phyloP scores from a whole-genome alignment of 2,888 invertebrate genomes.

The Drosophila barbarae region DNA sequence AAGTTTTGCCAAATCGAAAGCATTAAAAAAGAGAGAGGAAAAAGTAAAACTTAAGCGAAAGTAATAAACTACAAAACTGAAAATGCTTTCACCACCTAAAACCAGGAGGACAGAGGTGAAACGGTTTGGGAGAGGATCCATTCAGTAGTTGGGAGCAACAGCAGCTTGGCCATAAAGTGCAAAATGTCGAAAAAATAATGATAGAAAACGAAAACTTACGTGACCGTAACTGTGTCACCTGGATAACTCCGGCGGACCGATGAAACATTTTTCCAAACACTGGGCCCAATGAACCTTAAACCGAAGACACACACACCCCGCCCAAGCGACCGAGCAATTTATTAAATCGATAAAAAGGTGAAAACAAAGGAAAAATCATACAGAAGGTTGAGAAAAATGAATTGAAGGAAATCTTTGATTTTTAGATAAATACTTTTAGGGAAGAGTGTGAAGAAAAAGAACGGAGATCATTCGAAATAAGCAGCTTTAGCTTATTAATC shows the following conservation, averaged over 20 bases:
- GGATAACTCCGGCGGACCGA: conserved; percentile 29
- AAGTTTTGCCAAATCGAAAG: conserved; percentile 49
- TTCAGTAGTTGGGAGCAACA: conserved; percentile 10
- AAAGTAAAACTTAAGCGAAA: conserved; percentile 53
- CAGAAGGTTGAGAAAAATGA: conserved; percentile 12
- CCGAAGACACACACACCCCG: conserved; percentile 48
- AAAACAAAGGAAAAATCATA: conserved; percentile 11
- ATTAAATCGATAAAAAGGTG: conserved; percentile 65
- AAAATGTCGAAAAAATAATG: conserved; percentile 50
- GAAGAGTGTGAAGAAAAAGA: conserved; percentile 30
- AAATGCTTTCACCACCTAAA: conserved; percentile 53
- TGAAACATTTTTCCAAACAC: conserved; percentile 21
- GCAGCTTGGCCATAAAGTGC: conserved; percentile 42
- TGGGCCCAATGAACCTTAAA: conserved; percentile 51
- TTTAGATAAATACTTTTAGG: conserved; percentile 34
- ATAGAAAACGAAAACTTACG: conserved; percentile 41
- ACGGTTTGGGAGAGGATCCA: neutral
- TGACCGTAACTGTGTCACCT: conserved; percentile 64
- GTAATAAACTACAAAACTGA: conserved; percentile 64
- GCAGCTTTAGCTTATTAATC: neutral
- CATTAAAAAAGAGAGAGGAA: conserved; percentile 29
- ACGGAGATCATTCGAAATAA: neutral
- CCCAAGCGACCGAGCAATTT: conserved; percentile 48
- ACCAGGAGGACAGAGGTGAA: neutral
- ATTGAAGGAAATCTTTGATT: conserved; percentile 19